Evolutionary conservation across 2,797 vertebrate genomes (phyloP).

Genomic region (Morus bassanus): DNA sequence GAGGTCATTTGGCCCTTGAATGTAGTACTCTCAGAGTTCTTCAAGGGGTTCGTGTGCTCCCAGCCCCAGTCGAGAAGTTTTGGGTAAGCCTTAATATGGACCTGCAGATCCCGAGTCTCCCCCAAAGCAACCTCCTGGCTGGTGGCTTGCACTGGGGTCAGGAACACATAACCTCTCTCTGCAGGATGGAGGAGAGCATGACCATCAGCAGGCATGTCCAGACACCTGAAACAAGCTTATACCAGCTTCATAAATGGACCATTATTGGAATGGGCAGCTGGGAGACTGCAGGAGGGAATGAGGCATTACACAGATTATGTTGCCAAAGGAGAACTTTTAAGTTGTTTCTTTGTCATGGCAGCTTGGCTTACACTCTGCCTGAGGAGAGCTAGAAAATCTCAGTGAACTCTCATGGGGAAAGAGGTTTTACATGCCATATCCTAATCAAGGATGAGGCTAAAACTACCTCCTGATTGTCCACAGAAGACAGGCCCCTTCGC

Average conservation of each 20-base stretch:
- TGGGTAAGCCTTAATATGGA: conserved; percentile 88
- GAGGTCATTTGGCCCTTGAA: neutral
- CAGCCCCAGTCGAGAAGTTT: conserved; percentile 68
- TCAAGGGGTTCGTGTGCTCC: conserved; percentile 60
- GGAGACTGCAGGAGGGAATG: neutral
- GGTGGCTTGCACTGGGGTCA: conserved; percentile 79
- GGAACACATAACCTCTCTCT: conserved; percentile 86
- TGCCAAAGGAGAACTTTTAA: neutral
- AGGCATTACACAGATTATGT: neutral
- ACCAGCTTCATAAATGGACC: neutral
- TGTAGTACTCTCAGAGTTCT: neutral
- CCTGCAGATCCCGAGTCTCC: conserved; percentile 79
- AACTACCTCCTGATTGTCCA: neutral
- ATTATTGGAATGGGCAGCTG: neutral
- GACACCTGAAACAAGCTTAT: neutral
- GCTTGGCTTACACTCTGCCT: neutral
- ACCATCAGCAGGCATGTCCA: neutral
- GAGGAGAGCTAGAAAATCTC: neutral
- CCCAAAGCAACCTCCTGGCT: conserved; percentile 79
- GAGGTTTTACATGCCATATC: neutral
- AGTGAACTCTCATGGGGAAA: neutral
- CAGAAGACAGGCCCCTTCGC: neutral
- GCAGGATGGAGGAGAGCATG: conserved; percentile 37
- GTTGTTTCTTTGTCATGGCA: neutral
- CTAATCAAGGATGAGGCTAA: neutral